Evolutionary conservation across 2,888 invertebrate species (phyloP).

Genomic region (Chloromyia formosa): DNA sequence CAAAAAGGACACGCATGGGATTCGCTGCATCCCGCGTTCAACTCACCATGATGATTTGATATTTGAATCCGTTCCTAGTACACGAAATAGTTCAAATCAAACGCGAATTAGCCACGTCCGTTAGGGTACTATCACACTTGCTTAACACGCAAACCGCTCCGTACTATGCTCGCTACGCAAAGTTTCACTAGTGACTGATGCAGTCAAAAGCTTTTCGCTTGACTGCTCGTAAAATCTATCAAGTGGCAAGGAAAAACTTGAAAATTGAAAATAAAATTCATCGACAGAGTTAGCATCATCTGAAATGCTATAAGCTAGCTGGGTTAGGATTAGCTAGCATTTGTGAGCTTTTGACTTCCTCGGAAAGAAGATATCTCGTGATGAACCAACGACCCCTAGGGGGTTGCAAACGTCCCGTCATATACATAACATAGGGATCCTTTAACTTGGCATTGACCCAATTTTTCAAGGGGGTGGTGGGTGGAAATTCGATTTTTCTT

Average conservation of each 20-base stretch:
- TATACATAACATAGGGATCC: background rate
- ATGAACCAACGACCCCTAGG: background rate
- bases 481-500: slow-evolving; percentile 24
- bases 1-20: background rate
- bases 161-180: slow-evolving; percentile 10
- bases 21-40: too few relatives aligned
- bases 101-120: background rate
- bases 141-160: background rate
- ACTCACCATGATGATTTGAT: slow-evolving; percentile 30
- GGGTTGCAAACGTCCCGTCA: background rate
- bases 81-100: background rate
- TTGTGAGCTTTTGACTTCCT: background rate
- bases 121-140: background rate
- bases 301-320: background rate
- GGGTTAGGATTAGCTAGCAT: background rate
- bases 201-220: background rate
- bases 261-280: slow-evolving; percentile 1
- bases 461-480: background rate
- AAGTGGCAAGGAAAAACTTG: background rate
- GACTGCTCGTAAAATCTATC: background rate
- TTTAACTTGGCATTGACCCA: slow-evolving; percentile 24
- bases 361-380: background rate
- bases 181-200: slow-evolving; percentile 21
- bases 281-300: background rate
- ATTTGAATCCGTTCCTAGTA: slow-evolving; percentile 13